Conservation (phyloP, 2,888 invertebrate genomes). For the Agrochola lychnidis region DNA sequence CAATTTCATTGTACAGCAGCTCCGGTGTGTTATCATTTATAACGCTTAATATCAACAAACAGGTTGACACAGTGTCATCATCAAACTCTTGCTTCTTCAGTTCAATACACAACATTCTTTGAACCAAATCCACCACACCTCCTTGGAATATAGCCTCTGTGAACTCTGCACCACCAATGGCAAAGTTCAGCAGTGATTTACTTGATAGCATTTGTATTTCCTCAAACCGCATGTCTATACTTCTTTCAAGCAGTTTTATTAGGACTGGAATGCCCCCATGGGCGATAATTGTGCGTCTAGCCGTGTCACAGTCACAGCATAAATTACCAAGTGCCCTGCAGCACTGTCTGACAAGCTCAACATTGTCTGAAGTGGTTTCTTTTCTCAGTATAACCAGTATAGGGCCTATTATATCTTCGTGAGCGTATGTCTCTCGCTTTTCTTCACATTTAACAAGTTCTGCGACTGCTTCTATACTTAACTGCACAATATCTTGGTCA, state of each 20-base stretch:
- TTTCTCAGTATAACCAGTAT: constrained; percentile 89
- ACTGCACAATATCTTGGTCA: constrained; percentile 88
- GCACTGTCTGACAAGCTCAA: constrained; percentile 93
- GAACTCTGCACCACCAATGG: constrained; percentile 93
- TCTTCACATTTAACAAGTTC: constrained; percentile 95
- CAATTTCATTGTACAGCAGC: constrained; percentile 88
- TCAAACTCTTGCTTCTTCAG: constrained; percentile 88
- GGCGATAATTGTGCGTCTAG: constrained; percentile 88
- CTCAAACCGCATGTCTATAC: constrained; percentile 77
- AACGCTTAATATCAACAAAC: constrained; percentile 91
- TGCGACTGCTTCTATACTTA: constrained; percentile 93
- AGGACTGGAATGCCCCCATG: constrained; percentile 88
- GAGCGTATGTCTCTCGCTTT: constrained; percentile 93
- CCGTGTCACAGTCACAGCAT: constrained; percentile 96
- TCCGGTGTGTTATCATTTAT: constrained; percentile 92
- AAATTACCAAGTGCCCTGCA: constrained; percentile 97
- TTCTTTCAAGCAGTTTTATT: constrained; percentile 80
- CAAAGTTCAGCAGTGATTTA: constrained; percentile 95
- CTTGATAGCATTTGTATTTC: constrained; percentile 92
- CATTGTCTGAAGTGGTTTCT: constrained; percentile 79
- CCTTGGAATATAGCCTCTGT: constrained; percentile 91
- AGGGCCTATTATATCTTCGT: constrained; percentile 90
- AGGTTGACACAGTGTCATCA: constrained; percentile 90
- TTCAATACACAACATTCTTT: constrained; percentile 88
- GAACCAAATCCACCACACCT: constrained; percentile 89